These are phyloP conservation scores for Taphrorychus bicolor DNA, from an alignment of 2,888 invertebrate genomes.

Conservation along the genomic window DNA sequence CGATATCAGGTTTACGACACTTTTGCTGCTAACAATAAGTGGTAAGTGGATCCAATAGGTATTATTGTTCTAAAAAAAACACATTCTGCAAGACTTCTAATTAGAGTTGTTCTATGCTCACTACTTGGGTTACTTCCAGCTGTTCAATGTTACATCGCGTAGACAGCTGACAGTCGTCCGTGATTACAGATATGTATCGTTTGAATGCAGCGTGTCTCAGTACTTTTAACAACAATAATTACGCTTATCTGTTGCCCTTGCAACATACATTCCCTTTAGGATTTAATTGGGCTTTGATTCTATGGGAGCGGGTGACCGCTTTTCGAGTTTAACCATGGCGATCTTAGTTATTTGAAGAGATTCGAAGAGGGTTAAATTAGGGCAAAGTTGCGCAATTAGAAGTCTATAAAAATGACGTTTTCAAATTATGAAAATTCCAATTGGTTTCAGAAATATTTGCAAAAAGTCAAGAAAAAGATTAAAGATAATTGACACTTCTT, in stretches of 20 bases:
- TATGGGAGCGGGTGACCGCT: no score
- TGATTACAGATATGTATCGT: conserved; percentile 14
- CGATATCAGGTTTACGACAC: conserved; percentile 31
- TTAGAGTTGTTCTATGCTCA: background rate
- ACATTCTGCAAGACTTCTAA: conserved; percentile 3
- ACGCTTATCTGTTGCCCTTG: background rate
- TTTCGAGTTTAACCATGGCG: no score
- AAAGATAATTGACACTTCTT: no score
- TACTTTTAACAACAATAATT: background rate
- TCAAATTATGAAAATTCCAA: no score
- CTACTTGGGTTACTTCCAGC: conserved; percentile 2
- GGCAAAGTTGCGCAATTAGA: no score
- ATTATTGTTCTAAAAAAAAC: background rate
- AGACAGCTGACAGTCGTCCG: conserved; percentile 8
- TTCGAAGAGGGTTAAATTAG: no score
- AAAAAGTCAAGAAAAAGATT: no score
- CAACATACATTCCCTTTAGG: background rate
- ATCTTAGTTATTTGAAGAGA: no score
- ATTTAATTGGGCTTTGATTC: no score
- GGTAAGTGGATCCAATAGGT: background rate
- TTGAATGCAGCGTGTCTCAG: background rate
- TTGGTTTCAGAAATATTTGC: no score
- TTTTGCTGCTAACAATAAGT: conserved; percentile 31
- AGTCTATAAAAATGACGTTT: no score
- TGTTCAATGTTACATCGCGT: conserved; percentile 1